These are phyloP conservation scores for Ptychochromis oligacanthus DNA, from an alignment of 2,113 vertebrate genomes.

Conservation along the genomic window DNA sequence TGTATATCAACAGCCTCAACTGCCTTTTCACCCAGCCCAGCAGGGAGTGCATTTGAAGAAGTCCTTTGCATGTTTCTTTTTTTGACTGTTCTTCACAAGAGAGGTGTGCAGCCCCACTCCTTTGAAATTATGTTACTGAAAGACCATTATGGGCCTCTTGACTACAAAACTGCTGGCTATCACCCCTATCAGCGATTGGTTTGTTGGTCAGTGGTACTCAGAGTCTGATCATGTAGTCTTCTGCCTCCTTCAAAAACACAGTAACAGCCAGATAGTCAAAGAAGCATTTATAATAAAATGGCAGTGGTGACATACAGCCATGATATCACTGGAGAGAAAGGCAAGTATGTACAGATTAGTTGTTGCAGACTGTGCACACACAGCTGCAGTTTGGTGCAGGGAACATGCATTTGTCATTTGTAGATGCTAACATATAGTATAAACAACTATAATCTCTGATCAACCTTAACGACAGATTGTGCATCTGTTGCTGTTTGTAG, in stretches of 20 bases:
- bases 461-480: slow-evolving; percentile 20
- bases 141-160: background rate
- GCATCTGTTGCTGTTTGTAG: slow-evolving; percentile 49
- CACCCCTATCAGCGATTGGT: background rate
- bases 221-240: background rate
- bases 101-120: background rate
- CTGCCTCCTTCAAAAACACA: background rate
- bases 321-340: background rate
- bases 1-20: background rate
- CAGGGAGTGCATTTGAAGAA: accelerated
- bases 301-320: background rate
- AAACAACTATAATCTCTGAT: slow-evolving; percentile 8
- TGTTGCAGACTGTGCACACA: background rate
- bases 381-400: background rate
- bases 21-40: background rate
- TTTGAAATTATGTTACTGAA: background rate
- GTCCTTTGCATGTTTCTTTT: accelerated
- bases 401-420: background rate
- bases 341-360: background rate
- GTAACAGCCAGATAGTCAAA: background rate
- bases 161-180: background rate
- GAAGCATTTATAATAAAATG: background rate
- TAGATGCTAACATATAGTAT: background rate
- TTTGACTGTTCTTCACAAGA: background rate
- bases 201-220: background rate